Evolutionary conservation across 2,888 invertebrate species (phyloP).

Genomic region (Tenthredo scrophulariae): DNA sequence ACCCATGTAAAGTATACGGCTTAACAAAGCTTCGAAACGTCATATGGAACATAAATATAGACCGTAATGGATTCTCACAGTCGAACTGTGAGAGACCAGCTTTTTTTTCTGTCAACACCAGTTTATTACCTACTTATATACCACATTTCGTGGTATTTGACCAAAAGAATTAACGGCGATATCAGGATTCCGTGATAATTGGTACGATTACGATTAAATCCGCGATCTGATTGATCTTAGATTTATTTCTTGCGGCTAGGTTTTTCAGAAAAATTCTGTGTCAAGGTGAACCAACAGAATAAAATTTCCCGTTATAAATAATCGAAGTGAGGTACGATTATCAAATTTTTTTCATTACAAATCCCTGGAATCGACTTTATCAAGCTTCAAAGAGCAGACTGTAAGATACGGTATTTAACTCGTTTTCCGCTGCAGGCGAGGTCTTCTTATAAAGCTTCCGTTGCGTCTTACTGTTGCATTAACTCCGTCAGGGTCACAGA

Average conservation of each 20-base stretch:
- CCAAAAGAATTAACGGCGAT: not conserved
- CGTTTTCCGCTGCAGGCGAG: conserved; percentile 60
- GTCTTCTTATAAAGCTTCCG: conserved; percentile 20
- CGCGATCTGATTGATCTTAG: not conserved
- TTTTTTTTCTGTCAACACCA: not conserved
- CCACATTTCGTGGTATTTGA: not conserved
- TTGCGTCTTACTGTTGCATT: not conserved
- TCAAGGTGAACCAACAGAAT: not conserved
- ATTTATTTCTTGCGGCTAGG: not conserved
- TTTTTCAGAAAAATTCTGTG: not conserved
- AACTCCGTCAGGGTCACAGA: not conserved
- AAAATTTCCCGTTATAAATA: not conserved
- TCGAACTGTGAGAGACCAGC: not conserved
- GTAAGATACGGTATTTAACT: conserved; percentile 55
- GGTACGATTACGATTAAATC: not conserved
- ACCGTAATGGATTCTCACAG: not conserved
- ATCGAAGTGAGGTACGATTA: not conserved
- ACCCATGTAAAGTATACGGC: conserved; percentile 9
- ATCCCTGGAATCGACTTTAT: not conserved
- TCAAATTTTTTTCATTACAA: not conserved
- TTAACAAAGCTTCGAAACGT: not conserved
- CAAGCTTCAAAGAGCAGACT: not conserved
- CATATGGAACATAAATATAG: conserved; percentile 10
- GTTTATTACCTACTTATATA: not conserved
- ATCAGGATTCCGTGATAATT: not conserved